Evolutionary conservation across 2,888 invertebrate species (phyloP).

Genomic region (Spodoptera exigua): DNA sequence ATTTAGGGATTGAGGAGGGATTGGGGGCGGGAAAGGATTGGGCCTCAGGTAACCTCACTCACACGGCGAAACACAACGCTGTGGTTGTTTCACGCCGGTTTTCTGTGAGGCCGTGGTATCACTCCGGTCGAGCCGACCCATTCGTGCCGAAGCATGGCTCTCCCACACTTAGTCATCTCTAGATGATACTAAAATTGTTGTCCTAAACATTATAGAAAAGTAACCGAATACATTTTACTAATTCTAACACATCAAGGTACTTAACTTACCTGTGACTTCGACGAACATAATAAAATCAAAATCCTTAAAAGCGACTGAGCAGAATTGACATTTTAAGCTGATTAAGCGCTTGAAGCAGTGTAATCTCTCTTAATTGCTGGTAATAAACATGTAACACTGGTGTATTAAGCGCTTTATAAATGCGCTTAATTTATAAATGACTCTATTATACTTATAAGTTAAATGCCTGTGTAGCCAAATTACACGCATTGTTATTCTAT

Average conservation of each 20-base stretch:
- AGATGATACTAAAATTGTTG: too few relatives aligned
- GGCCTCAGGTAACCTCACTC: too few relatives aligned
- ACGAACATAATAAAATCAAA: slow-evolving; percentile 50
- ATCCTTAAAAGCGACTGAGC: slow-evolving; percentile 48
- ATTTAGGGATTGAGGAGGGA: too few relatives aligned
- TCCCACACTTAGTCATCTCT: too few relatives aligned
- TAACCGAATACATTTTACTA: not conserved
- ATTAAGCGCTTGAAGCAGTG: slow-evolving; percentile 50
- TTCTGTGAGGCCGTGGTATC: too few relatives aligned
- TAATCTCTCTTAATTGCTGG: slow-evolving; percentile 51
- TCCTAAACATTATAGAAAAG: too few relatives aligned
- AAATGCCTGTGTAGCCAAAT: not conserved
- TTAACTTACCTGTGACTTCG: slow-evolving; percentile 10
- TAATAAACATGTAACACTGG: slow-evolving; percentile 55
- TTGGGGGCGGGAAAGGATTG: too few relatives aligned
- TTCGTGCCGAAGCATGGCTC: too few relatives aligned
- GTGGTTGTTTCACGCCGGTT: too few relatives aligned
- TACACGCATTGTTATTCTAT: not conserved
- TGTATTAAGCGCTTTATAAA: slow-evolving; percentile 54
- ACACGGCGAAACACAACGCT: too few relatives aligned
- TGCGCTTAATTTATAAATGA: slow-evolving; percentile 51
- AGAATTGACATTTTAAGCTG: slow-evolving; percentile 55
- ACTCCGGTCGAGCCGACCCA: too few relatives aligned
- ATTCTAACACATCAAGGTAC: not conserved
- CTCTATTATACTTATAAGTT: slow-evolving; percentile 5